Percentiles rank a stretch among this genome's conserved stretches.
Conservation (phyloP, 2,888 invertebrate species). For the Drosophila atripex region DNA sequence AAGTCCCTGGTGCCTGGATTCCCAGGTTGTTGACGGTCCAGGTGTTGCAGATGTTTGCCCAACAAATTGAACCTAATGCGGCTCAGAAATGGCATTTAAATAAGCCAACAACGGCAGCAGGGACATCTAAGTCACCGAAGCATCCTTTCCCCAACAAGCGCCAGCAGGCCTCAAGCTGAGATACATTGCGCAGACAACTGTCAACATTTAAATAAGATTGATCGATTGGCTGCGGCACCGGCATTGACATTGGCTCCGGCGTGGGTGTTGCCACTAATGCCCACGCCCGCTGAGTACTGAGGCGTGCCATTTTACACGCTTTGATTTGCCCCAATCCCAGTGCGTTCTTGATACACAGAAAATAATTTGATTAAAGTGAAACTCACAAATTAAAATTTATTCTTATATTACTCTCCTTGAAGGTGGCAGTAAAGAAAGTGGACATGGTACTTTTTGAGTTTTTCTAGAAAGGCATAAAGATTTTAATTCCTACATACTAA, state of each 20-base stretch:
- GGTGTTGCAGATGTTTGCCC: slow-evolving; percentile 64
- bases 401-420: too few relatives aligned
- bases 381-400: too few relatives aligned
- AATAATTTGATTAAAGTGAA: background rate
- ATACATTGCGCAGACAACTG: slow-evolving; percentile 74
- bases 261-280: slow-evolving; percentile 24
- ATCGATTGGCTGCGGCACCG: slow-evolving; percentile 65
- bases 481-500: too few relatives aligned
- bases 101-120: slow-evolving; percentile 45
- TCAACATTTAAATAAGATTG: slow-evolving; percentile 81
- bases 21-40: slow-evolving; percentile 24
- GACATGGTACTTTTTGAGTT: too few relatives aligned
- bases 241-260: slow-evolving; percentile 33
- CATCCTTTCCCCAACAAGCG: slow-evolving; percentile 62
- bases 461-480: background rate
- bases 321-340: slow-evolving; percentile 53
- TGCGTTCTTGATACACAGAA: background rate
- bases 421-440: too few relatives aligned
- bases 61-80: slow-evolving; percentile 79
- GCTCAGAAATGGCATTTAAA: slow-evolving; percentile 54
- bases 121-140: slow-evolving; percentile 44
- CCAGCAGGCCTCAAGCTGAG: slow-evolving; percentile 50
- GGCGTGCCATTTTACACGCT: slow-evolving; percentile 51
- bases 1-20: background rate
- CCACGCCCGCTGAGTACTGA: slow-evolving; percentile 16